These are phyloP conservation scores for Brachycybe producta DNA, from an alignment of 2,888 invertebrate species.

Conservation along the genomic window DNA sequence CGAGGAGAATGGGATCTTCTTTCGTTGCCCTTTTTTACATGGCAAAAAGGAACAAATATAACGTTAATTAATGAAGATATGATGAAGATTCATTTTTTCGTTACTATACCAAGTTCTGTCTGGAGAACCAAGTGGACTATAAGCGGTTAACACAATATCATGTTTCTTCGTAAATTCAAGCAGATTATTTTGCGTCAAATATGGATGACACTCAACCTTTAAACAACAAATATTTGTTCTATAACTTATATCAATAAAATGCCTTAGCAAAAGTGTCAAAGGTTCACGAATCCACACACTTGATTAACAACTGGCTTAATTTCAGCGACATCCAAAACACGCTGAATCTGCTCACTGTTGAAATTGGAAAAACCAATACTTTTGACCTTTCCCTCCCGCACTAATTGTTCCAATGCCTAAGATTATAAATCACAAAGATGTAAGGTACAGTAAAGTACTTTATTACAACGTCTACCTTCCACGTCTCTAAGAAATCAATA, in stretches of 20 bases:
- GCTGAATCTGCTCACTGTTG: constrained; percentile 55
- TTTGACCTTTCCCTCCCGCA: constrained; percentile 51
- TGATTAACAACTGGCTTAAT: constrained; percentile 34
- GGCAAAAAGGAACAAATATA: neutral
- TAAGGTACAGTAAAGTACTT: too few species aligned
- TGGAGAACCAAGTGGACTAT: constrained; percentile 64
- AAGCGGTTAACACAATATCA: constrained; percentile 57
- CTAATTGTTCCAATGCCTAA: constrained; percentile 51
- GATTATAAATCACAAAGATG: constrained; percentile 11
- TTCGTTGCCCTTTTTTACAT: constrained; percentile 13
- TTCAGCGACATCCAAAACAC: constrained; percentile 45
- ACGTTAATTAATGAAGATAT: neutral
- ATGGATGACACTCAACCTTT: constrained; percentile 61
- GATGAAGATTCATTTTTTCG: neutral
- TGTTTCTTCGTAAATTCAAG: constrained; percentile 46
- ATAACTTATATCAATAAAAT: neutral
- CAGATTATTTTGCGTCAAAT: constrained; percentile 57
- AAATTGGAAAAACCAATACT: constrained; percentile 75
- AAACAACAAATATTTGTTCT: constrained; percentile 25
- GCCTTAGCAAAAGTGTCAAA: neutral
- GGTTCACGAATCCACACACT: constrained; percentile 36
- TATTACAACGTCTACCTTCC: constrained; percentile 38
- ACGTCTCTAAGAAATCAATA: constrained; percentile 51
- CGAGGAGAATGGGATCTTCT: constrained; percentile 39
- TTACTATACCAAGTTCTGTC: constrained; percentile 48